A percentile compares a stretch with the other conserved stretches of the same genome.
These are phyloP conservation scores for Leptinotarsa rubiginosa DNA, from an alignment of 2,888 invertebrate genomes.

Conservation along the genomic window DNA sequence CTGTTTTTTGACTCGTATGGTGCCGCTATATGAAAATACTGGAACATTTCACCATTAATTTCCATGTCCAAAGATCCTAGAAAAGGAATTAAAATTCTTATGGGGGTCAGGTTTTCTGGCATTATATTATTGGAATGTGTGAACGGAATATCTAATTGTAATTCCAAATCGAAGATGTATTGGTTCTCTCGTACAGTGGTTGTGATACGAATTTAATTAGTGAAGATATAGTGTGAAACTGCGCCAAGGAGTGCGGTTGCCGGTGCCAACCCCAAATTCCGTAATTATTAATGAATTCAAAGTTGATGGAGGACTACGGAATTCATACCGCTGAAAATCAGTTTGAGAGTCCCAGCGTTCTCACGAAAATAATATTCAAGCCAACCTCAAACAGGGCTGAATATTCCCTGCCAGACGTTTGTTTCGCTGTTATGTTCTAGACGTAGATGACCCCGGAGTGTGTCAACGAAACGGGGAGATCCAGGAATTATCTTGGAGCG, in stretches of 20 bases:
- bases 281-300: constrained; percentile 44
- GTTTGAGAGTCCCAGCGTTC: not conserved
- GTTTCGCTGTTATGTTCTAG: not conserved
- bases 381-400: not conserved
- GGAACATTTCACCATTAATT: too few relatives aligned
- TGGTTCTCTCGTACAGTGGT: not conserved
- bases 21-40: too few relatives aligned
- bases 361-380: not conserved
- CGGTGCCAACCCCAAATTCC: constrained; percentile 31
- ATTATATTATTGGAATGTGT: too few relatives aligned
- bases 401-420: constrained; percentile 20
- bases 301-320: constrained; percentile 4
- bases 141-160: too few relatives aligned
- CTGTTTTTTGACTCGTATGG: too few relatives aligned
- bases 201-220: constrained; percentile 12
- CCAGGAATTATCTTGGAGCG: constrained; percentile 35
- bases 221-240: constrained; percentile 1
- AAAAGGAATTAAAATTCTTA: too few relatives aligned
- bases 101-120: too few relatives aligned
- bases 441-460: constrained; percentile 37
- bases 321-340: not conserved
- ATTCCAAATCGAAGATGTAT: too few relatives aligned
- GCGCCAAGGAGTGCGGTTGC: constrained; percentile 15
- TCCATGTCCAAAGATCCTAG: too few relatives aligned
- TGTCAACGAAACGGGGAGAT: constrained; percentile 38